phyloP scores from a whole-genome alignment of 2,888 invertebrate genomes.

The Andrena flavipes region DNA sequence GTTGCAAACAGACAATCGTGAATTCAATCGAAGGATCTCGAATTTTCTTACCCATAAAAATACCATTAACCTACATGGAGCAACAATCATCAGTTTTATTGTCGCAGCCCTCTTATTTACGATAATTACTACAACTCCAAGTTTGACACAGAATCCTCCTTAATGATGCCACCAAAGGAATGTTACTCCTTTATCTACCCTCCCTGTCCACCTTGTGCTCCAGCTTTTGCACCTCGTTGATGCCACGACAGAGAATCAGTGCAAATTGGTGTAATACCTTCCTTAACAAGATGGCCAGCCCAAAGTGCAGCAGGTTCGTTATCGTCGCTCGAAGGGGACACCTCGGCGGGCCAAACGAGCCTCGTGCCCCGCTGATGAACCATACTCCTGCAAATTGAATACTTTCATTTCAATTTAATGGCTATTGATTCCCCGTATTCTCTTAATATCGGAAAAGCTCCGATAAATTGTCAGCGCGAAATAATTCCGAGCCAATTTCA shows the following conservation, averaged over 20 bases:
- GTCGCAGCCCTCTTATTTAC: too few relatives aligned
- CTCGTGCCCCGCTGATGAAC: background rate
- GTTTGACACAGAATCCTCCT: too few relatives aligned
- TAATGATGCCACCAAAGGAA: background rate
- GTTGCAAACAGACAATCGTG: background rate
- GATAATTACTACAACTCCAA: too few relatives aligned
- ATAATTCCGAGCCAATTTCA: too few relatives aligned
- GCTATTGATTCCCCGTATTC: too few relatives aligned
- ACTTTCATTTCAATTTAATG: background rate
- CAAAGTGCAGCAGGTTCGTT: conserved; percentile 31
- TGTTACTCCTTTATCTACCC: background rate
- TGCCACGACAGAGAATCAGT: conserved; percentile 26
- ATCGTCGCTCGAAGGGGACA: conserved; percentile 3
- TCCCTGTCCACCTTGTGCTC: background rate
- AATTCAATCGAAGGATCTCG: background rate
- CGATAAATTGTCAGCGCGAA: too few relatives aligned
- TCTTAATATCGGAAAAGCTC: too few relatives aligned
- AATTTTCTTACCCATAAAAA: too few relatives aligned
- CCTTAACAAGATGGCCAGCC: conserved; percentile 54
- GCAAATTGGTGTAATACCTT: conserved; percentile 60
- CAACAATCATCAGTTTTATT: too few relatives aligned
- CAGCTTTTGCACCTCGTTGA: background rate
- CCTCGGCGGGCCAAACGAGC: background rate
- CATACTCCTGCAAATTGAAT: background rate
- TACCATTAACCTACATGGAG: too few relatives aligned